Evolutionary conservation across 2,113 vertebrate species (phyloP), one percentile per base, ranked within the genome.

Genomic region (Chauna torquata): DNA sequence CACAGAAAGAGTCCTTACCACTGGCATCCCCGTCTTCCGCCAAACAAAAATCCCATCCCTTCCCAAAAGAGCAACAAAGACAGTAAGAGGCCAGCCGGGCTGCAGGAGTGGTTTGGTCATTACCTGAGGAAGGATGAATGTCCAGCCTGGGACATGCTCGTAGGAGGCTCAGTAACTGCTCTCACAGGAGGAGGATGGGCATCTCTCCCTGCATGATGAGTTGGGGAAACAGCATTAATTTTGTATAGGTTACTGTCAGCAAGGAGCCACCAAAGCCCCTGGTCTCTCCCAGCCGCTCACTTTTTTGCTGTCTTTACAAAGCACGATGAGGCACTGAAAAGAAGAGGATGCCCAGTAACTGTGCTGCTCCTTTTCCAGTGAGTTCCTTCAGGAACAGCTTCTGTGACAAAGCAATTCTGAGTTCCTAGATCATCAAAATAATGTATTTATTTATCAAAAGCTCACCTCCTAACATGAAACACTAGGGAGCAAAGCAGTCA

Each of bases 401-500:
- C 75, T 74, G 22, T 25, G 62, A 86, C 81, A 96, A 58, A 85
- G 69, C 59, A 92, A 49, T 86, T 91, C 45, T 36, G 78, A 91
- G 36, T 80, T 90, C 77, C 95, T 93, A 91, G 91, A 94, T 93
- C 84, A 88, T 92, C 90, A 80, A 92, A 97, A 91, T 61, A 86
- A 88, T 88, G 87, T 75, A 95, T 91, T 94, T 96, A 83, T 95
- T 94, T 96, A 86, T 94, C 75, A 95, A 96, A 95, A 74, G 64
- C 50, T 62, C 58, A 89, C 65, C 74, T 95, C 57, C 77, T 80
- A 84, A 95, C 96, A 68, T 52, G 75, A 96, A 97, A 96, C 92
- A 90, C 91, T 44, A 68, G 87, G 87, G 64, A 95, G 78, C 87
- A 93, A 97, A 42, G 68, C 82, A 96, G 44, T 83, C 55, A 75